These are phyloP conservation scores for Urophycis tenuis DNA, from an alignment of 2,797 vertebrate genomes.

Conservation along the genomic window DNA sequence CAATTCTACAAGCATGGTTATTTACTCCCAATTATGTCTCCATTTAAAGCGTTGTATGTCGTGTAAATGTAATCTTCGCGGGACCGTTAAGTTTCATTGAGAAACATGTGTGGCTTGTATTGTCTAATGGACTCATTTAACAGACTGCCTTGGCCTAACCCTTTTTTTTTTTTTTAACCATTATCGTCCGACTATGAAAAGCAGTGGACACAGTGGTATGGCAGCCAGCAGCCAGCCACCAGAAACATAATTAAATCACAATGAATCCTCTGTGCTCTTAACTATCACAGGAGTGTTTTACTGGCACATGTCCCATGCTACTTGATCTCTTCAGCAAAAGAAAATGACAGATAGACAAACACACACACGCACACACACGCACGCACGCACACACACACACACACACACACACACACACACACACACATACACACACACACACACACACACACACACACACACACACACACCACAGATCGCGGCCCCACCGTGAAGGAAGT, in stretches of 20 bases:
- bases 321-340: not conserved
- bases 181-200: not conserved
- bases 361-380: not conserved
- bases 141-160: not conserved
- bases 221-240: not conserved
- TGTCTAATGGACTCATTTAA: not conserved
- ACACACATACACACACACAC: not conserved
- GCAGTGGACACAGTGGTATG: not conserved
- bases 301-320: not conserved
- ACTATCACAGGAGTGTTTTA: not conserved
- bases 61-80: not conserved
- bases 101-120: not conserved
- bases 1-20: not conserved
- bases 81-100: not conserved
- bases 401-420: not conserved
- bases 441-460: too few relatives aligned
- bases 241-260: not conserved
- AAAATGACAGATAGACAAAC: not conserved
- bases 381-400: too few relatives aligned
- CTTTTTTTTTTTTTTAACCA: not conserved
- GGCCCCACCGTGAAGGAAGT: not conserved
- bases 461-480: not conserved
- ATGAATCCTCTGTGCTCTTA: not conserved
- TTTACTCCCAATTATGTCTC: not conserved
- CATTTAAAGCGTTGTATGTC: not conserved